These are phyloP conservation scores for Lumbricus terrestris DNA, from an alignment of 2,888 invertebrate species.

Conservation along the genomic window DNA sequence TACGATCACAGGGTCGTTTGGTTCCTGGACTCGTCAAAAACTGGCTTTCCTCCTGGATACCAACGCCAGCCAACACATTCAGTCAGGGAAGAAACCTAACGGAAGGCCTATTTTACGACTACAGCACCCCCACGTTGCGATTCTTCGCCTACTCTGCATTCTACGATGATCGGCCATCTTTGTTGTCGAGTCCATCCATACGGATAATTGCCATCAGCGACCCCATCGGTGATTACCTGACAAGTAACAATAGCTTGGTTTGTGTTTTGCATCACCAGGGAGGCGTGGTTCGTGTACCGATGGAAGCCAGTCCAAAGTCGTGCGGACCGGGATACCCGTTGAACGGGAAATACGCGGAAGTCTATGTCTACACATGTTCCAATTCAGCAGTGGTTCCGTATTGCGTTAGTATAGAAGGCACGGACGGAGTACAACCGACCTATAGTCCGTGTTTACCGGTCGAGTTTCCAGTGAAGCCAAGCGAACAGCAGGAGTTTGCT, in stretches of 20 bases:
- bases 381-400: background rate
- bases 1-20: too few relatives aligned
- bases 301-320: background rate
- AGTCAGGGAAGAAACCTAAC: too few relatives aligned
- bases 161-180: conserved; percentile 14
- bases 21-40: too few relatives aligned
- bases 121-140: background rate
- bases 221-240: background rate
- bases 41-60: too few relatives aligned
- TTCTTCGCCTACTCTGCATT: conserved; percentile 11
- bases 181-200: background rate
- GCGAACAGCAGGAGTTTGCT: background rate
- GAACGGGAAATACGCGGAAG: background rate
- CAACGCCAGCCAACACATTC: too few relatives aligned
- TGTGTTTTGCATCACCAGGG: background rate
- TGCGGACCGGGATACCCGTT: background rate
- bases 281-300: background rate
- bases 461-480: background rate
- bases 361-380: conserved; percentile 6
- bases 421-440: background rate
- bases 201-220: background rate
- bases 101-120: background rate
- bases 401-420: background rate
- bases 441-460: background rate
- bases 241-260: background rate